These are phyloP conservation scores for Naja naja DNA, from an alignment of 2,113 vertebrate genomes.

Conservation along the genomic window DNA sequence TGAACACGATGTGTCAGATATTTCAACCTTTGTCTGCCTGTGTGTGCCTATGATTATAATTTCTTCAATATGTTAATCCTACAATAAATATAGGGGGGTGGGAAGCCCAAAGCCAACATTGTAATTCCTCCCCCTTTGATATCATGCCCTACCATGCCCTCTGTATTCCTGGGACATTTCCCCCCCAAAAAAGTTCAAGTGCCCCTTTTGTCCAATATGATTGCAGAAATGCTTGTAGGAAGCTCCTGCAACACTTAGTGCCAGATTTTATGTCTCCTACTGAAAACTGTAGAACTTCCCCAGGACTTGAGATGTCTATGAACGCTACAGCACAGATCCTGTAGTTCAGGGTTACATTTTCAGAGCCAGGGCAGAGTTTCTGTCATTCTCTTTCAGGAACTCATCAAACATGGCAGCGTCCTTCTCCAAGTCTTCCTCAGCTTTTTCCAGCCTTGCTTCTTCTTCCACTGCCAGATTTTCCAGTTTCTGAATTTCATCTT, in stretches of 20 bases:
- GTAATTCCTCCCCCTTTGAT: background rate
- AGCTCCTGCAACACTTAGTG: background rate
- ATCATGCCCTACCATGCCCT: background rate
- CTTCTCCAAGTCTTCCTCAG: slow-evolving; percentile 75
- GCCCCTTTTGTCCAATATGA: background rate
- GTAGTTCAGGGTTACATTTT: slow-evolving; percentile 70
- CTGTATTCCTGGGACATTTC: background rate
- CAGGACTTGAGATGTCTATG: background rate
- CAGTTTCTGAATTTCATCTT: slow-evolving; percentile 76
- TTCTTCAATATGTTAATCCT: background rate
- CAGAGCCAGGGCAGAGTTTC: slow-evolving; percentile 77
- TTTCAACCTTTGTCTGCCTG: background rate
- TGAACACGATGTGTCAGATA: background rate
- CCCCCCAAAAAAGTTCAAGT: background rate
- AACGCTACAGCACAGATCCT: fast-evolving
- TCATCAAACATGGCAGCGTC: slow-evolving; percentile 76
- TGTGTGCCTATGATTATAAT: background rate
- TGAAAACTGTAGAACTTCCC: background rate
- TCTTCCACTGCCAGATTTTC: slow-evolving; percentile 70
- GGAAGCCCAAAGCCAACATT: background rate
- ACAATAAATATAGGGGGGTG: background rate
- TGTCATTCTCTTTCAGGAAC: slow-evolving; percentile 83
- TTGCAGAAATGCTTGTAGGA: background rate
- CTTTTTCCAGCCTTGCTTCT: slow-evolving; percentile 73
- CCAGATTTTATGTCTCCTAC: background rate